Conservation (phyloP, 2,888 invertebrate species). For the Epinotia nisella region DNA sequence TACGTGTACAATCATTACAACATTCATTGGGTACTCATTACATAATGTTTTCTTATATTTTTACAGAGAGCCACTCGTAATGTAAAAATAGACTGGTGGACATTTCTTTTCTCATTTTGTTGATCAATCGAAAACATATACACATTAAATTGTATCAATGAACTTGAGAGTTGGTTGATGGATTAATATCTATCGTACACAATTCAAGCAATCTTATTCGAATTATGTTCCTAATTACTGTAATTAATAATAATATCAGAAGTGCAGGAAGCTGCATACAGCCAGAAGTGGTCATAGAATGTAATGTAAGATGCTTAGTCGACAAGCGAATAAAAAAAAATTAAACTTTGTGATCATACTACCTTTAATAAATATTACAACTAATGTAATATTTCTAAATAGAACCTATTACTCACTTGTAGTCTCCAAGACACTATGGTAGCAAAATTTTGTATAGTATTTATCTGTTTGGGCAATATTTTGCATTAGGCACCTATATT, state of each 20-base stretch:
- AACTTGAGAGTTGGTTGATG: slow-evolving; percentile 2
- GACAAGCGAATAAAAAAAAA: slow-evolving; percentile 21
- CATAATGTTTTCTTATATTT: neutral
- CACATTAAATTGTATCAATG: neutral
- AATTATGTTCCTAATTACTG: slow-evolving; percentile 28
- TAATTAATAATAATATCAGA: slow-evolving; percentile 15
- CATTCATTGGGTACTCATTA: neutral
- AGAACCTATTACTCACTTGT: slow-evolving; percentile 42
- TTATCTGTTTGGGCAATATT: slow-evolving; percentile 26
- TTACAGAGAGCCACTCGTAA: slow-evolving; percentile 12
- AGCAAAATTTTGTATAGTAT: slow-evolving; percentile 33
- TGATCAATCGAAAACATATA: neutral
- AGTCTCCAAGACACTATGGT: slow-evolving; percentile 40
- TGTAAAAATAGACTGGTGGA: slow-evolving; percentile 23
- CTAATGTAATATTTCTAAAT: slow-evolving; percentile 39
- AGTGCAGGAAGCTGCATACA: neutral
- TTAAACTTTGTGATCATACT: slow-evolving; percentile 28
- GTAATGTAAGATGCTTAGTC: slow-evolving; percentile 9
- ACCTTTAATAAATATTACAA: slow-evolving; percentile 37
- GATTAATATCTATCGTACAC: slow-evolving; percentile 24
- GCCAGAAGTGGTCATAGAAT: neutral
- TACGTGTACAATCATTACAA: slow-evolving; percentile 1
- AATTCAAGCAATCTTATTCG: slow-evolving; percentile 21
- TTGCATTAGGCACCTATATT: slow-evolving; percentile 17
- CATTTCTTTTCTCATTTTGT: neutral